phyloP scores from a whole-genome alignment of 2,797 vertebrate species.

The Falco rusticolus region DNA sequence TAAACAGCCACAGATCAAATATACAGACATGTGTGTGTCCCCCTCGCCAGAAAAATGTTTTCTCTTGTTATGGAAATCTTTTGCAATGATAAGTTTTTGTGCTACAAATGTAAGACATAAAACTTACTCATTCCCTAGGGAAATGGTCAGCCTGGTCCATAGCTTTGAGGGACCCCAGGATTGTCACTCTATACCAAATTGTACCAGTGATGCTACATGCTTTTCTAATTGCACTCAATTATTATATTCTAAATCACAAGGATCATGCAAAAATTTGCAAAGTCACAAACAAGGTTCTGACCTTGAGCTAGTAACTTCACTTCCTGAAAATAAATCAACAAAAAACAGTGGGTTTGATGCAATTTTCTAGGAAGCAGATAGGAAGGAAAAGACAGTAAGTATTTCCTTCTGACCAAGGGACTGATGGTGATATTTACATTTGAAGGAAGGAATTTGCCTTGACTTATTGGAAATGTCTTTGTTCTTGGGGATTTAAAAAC shows the following conservation, averaged over 20 bases:
- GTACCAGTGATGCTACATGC: not conserved
- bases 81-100: not conserved
- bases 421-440: not conserved
- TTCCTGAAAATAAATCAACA: not conserved
- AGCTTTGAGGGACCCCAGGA: not conserved
- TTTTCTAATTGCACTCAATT: not conserved
- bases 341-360: not conserved
- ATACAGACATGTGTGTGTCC: rapidly evolving
- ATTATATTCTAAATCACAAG: not conserved
- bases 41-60: not conserved
- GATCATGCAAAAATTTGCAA: not conserved
- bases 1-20: not conserved
- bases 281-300: not conserved
- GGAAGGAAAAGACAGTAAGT: slow-evolving; percentile 22
- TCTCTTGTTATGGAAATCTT: not conserved
- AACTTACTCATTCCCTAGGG: not conserved
- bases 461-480: slow-evolving; percentile 43
- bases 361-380: slow-evolving; percentile 2
- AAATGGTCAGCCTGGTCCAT: not conserved
- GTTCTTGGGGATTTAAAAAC: slow-evolving; percentile 5
- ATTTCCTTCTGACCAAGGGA: not conserved
- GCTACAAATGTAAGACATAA: not conserved
- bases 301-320: not conserved
- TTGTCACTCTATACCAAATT: not conserved
- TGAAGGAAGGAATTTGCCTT: slow-evolving; percentile 20